Conservation (phyloP, 2,113 vertebrate species). For the Hassar affinis region DNA sequence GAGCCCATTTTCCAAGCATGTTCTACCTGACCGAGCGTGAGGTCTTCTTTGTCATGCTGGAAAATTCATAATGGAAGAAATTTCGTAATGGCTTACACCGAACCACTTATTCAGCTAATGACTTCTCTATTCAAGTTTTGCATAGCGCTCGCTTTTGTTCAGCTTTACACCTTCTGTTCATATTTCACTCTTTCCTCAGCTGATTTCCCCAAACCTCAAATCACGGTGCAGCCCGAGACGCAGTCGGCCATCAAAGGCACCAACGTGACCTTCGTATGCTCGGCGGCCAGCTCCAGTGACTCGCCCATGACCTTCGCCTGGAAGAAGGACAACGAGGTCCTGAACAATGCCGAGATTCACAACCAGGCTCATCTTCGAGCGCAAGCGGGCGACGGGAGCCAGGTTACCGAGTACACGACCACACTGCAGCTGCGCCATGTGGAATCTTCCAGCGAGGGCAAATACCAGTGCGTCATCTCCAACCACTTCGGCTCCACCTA, state of each 20-base stretch:
- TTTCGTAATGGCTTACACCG: background rate
- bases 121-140: background rate
- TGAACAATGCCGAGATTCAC: slow-evolving; percentile 87
- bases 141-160: no score
- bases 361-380: slow-evolving; percentile 89
- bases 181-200: slow-evolving; percentile 67
- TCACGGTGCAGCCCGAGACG: slow-evolving; percentile 94
- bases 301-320: slow-evolving; percentile 97
- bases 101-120: background rate
- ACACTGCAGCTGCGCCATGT: slow-evolving; percentile 84
- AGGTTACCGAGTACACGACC: slow-evolving; percentile 92
- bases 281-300: slow-evolving; percentile 94
- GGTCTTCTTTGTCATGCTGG: slow-evolving; percentile 11
- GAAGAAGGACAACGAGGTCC: slow-evolving; percentile 94
- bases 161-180: no score
- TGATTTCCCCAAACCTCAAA: slow-evolving; percentile 97
- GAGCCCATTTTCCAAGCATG: slow-evolving; percentile 11
- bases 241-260: slow-evolving; percentile 88
- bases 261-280: slow-evolving; percentile 92
- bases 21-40: slow-evolving; percentile 20
- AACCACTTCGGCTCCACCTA: slow-evolving; percentile 97
- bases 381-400: slow-evolving; percentile 78
- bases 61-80: slow-evolving; percentile 40
- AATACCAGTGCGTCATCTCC: slow-evolving; percentile 97
- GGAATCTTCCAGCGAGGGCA: slow-evolving; percentile 88